A percentile compares a stretch with the other conserved stretches of the same genome.
phyloP scores from a whole-genome alignment of 2,113 vertebrate species.

The Cavia aperea region DNA sequence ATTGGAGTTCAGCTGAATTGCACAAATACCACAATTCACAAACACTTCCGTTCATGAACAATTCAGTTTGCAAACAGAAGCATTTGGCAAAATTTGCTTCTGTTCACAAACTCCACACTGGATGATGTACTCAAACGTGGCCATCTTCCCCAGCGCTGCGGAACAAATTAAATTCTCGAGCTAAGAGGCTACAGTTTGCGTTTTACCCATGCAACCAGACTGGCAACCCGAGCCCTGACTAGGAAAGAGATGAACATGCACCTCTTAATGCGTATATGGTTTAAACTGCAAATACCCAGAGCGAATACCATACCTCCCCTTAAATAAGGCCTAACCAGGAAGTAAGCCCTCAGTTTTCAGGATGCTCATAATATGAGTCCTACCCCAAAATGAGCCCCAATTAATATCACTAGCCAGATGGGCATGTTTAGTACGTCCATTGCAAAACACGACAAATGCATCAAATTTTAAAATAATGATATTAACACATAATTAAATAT shows the following conservation, averaged over 20 bases:
- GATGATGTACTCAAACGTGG: background rate
- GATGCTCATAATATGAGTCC: background rate
- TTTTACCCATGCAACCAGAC: background rate
- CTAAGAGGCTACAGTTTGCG: background rate
- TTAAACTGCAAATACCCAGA: accelerated
- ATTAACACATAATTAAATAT: background rate
- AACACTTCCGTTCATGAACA: background rate
- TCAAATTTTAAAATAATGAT: background rate
- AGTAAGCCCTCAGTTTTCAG: background rate
- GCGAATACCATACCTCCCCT: no score
- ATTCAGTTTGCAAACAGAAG: background rate
- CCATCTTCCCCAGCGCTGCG: background rate
- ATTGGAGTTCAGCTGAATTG: background rate
- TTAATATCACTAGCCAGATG: background rate
- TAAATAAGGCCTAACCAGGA: background rate
- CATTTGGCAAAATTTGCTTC: background rate
- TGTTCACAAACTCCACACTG: background rate
- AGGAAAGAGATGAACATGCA: accelerated
- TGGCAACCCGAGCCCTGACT: accelerated
- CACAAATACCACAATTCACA: background rate
- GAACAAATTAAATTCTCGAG: background rate
- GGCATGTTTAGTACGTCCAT: background rate
- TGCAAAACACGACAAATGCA: background rate
- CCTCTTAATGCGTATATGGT: accelerated
- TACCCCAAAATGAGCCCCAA: background rate